Evolutionary conservation across 1,140 invertebrate species (phyloP), one percentile per base, ranked within the genome.

Genomic region (Asobara japonica): DNA sequence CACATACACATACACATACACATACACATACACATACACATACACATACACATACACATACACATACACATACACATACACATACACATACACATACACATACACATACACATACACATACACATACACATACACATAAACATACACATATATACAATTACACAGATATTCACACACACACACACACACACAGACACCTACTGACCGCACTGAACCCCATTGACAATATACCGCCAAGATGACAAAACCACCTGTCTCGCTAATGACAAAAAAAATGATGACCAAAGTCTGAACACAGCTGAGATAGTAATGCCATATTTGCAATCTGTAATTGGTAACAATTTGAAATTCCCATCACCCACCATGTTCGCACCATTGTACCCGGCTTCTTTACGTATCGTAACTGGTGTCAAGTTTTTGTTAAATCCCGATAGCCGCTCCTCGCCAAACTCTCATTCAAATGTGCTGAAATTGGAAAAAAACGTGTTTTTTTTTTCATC

Each of bases 241-340:
- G 38, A 41, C 2, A 41, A 13, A 41, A 8, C n/a, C 36, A 41
- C 36, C 36, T 41, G 36, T 41, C 36, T 41, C 4, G 61, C 60
- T 61, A 66, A 69, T 65, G 16, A 56, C 69, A 51, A 69, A 73
- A 69, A 73, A 74, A 45, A 65, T 27, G n/a, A n/a, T n/a, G n/a
- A 64, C 22, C 48, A 41, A 41, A 68, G 36, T 38, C 56, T 61
- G 20, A n/a, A 16, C 45, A 16, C 36, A 51, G n/a, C 27, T 66
- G 38, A 41, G 72, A 70, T 76, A 51, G 45, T 18, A 51, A 76
- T 76, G 67, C 83, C 83, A 84, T 85, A 86, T 86, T 85, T 84
- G 84, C 82, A 82, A 67, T 72, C 20, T 69, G 79, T 86, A 86
- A 86, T 85, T 84, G 83, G 83, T 80, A 76, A 82, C 82, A 84